Conservation (phyloP, 2,113 vertebrate species). For the Puntigrus tetrazona region DNA sequence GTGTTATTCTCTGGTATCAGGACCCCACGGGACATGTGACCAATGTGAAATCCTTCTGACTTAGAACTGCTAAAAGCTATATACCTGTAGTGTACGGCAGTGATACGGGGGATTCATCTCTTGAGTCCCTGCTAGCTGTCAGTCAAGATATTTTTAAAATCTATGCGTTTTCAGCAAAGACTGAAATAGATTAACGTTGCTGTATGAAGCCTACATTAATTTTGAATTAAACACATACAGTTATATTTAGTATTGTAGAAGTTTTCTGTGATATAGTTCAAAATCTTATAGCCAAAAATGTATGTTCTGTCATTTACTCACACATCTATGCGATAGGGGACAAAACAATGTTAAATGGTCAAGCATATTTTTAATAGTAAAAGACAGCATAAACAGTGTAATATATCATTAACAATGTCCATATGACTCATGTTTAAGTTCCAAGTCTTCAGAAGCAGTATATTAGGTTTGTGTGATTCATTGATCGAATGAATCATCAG, state of each 20-base stretch:
- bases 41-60: not conserved
- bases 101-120: not conserved
- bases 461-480: not conserved
- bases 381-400: not conserved
- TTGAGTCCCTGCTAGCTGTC: constrained; percentile 13
- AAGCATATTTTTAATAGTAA: not conserved
- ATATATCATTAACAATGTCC: not conserved
- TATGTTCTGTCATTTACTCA: not conserved
- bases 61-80: constrained; percentile 13
- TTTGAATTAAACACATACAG: not conserved
- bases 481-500: not conserved
- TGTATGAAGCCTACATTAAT: not conserved
- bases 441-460: not conserved
- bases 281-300: not conserved
- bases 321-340: not conserved
- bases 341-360: too few species aligned
- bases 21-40: not conserved
- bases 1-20: constrained; percentile 17
- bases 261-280: not conserved
- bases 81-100: not conserved
- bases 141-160: constrained; percentile 24
- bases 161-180: not conserved
- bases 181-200: not conserved
- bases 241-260: not conserved
- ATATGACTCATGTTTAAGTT: not conserved